phyloP scores from a whole-genome alignment of 2,113 vertebrate species.

The Callospermophilus lateralis region DNA sequence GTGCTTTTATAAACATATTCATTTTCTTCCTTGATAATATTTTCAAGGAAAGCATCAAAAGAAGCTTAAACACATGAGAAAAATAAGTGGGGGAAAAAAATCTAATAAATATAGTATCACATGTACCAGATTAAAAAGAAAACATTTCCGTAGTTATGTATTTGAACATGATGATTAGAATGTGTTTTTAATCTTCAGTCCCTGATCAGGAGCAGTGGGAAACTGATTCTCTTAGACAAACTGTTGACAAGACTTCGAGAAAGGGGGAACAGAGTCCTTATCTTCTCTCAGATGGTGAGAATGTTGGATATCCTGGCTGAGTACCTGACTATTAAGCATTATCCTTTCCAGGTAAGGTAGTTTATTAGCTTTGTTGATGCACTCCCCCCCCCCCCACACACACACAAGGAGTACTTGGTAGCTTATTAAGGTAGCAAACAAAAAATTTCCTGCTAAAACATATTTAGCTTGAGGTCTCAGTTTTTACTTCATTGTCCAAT shows the following conservation, averaged over 20 bases:
- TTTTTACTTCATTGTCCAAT: neutral
- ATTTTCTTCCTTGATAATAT: neutral
- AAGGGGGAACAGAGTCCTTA: slow-evolving; percentile 97
- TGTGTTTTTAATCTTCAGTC: slow-evolving; percentile 87
- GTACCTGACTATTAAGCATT: slow-evolving; percentile 96
- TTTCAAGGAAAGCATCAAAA: neutral
- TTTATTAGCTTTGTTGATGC: no score
- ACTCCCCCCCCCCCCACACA: fast-evolving
- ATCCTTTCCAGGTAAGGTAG: slow-evolving; percentile 95
- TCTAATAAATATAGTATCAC: neutral
- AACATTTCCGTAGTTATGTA: neutral
- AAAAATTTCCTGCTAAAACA: neutral
- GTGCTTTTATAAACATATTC: neutral
- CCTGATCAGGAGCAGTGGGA: slow-evolving; percentile 96
- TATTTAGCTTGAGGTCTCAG: neutral
- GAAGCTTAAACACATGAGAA: neutral
- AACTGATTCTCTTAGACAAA: slow-evolving; percentile 98
- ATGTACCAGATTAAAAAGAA: neutral
- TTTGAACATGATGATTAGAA: slow-evolving; percentile 56
- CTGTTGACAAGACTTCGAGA: slow-evolving; percentile 96
- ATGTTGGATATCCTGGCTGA: slow-evolving; percentile 99
- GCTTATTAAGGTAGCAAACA: neutral
- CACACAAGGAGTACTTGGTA: neutral
- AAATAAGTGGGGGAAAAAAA: neutral
- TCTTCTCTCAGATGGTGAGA: slow-evolving; percentile 99